Conservation (phyloP, 2,113 vertebrate genomes). For the Larimichthys crocea region DNA sequence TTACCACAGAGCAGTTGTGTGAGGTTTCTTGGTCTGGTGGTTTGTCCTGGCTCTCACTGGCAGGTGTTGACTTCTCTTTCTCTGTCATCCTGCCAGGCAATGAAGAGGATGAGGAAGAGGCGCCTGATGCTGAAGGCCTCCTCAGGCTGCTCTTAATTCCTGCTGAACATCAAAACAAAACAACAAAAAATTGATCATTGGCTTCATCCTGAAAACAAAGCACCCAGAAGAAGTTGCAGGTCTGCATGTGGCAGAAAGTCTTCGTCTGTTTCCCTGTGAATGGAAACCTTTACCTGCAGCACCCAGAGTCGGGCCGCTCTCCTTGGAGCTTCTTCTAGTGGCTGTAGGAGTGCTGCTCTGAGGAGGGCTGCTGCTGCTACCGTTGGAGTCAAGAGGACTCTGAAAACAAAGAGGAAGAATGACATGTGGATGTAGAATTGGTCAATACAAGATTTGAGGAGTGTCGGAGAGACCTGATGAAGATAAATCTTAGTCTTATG, state of each 20-base stretch:
- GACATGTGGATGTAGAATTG: not conserved
- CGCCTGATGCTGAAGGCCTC: slow-evolving; percentile 15
- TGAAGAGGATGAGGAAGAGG: slow-evolving; percentile 1
- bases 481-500: not conserved
- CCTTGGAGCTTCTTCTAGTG: slow-evolving; percentile 72
- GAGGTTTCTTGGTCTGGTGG: slow-evolving; percentile 9
- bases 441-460: not conserved
- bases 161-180: not conserved
- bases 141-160: slow-evolving; percentile 77
- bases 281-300: slow-evolving; percentile 78
- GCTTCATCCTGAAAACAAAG: not conserved
- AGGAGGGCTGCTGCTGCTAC: slow-evolving; percentile 69
- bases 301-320: slow-evolving; percentile 48
- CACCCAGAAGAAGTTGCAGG: not conserved
- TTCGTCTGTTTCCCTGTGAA: not conserved
- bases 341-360: slow-evolving; percentile 59
- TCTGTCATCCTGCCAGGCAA: slow-evolving; percentile 20
- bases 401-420: slow-evolving; percentile 63
- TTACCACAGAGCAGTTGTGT: slow-evolving; percentile 29
- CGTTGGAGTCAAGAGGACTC: slow-evolving; percentile 80
- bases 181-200: not conserved
- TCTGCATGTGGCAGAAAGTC: not conserved
- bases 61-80: slow-evolving; percentile 23
- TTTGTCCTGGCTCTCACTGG: slow-evolving; percentile 37
- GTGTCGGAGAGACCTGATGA: not conserved